Conservation (phyloP, 1,140 invertebrate genomes). For the Triops longicaudatus region DNA sequence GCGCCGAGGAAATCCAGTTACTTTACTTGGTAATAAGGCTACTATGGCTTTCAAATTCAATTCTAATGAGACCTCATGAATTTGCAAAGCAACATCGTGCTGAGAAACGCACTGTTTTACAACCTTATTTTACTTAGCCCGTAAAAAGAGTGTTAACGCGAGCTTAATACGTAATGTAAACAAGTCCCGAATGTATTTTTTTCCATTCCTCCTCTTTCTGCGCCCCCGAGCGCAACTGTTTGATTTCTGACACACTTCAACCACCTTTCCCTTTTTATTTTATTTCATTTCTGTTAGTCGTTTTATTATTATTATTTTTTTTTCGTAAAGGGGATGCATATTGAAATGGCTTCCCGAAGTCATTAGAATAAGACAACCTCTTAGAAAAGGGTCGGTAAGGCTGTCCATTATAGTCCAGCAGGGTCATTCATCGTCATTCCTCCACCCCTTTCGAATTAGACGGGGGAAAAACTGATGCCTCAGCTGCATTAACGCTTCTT, state of each 20-base stretch:
- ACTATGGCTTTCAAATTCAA: background rate
- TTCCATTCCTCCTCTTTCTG: too few relatives aligned
- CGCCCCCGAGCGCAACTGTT: too few relatives aligned
- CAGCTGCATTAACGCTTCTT: background rate
- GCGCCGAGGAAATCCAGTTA: background rate
- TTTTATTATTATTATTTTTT: background rate
- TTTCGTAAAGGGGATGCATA: background rate
- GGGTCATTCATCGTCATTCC: slow-evolving; percentile 14
- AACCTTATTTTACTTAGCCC: background rate
- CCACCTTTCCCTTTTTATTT: too few relatives aligned
- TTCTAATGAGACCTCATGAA: slow-evolving; percentile 7
- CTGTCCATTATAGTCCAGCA: background rate
- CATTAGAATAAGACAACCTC: background rate
- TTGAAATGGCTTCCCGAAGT: background rate
- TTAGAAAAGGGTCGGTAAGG: background rate
- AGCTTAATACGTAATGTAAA: background rate
- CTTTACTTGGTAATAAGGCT: background rate
- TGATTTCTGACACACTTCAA: too few relatives aligned
- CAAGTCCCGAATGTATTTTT: background rate
- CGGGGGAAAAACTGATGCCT: too few relatives aligned
- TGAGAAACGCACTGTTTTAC: background rate
- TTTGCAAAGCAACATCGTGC: background rate
- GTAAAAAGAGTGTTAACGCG: background rate
- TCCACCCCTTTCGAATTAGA: slow-evolving; percentile 13
- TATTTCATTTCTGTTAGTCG: too few relatives aligned